Conservation (phyloP, 1,140 invertebrate genomes). For the Stegodyphus mimosarum region DNA sequence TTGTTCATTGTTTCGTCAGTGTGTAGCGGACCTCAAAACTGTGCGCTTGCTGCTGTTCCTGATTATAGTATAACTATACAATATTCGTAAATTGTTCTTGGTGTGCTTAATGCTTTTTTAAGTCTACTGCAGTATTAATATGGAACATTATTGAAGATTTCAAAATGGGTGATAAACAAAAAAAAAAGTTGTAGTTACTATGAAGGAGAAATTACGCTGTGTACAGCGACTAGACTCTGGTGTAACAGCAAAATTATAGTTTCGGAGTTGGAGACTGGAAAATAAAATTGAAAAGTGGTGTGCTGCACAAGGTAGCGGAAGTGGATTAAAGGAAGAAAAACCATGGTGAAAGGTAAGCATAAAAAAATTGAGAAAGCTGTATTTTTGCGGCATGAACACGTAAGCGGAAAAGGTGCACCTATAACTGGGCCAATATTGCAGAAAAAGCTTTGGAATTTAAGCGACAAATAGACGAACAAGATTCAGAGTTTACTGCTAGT, state of each 20-base stretch:
- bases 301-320: slow-evolving; percentile 9
- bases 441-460: background rate
- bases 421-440: slow-evolving; percentile 5
- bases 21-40: background rate
- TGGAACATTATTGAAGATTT: background rate
- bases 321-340: slow-evolving; percentile 16
- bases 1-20: background rate
- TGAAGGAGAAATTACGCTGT: background rate
- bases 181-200: slow-evolving; percentile 5
- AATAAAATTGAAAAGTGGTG: background rate
- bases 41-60: background rate
- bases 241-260: background rate
- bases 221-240: slow-evolving; percentile 1
- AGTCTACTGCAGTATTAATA: background rate
- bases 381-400: slow-evolving; percentile 14
- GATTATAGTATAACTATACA: background rate
- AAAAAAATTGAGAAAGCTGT: slow-evolving; percentile 7
- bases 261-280: slow-evolving; percentile 15
- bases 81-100: background rate
- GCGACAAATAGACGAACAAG: background rate
- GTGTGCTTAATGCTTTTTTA: background rate
- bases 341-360: slow-evolving; percentile 10
- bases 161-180: slow-evolving; percentile 5
- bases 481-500: slow-evolving; percentile 18
- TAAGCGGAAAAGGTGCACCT: slow-evolving; percentile 1